A percentile compares a stretch with the other conserved stretches of the same genome.
Conservation (phyloP, 2,888 invertebrate species). For the Asteroscopus sphinx region DNA sequence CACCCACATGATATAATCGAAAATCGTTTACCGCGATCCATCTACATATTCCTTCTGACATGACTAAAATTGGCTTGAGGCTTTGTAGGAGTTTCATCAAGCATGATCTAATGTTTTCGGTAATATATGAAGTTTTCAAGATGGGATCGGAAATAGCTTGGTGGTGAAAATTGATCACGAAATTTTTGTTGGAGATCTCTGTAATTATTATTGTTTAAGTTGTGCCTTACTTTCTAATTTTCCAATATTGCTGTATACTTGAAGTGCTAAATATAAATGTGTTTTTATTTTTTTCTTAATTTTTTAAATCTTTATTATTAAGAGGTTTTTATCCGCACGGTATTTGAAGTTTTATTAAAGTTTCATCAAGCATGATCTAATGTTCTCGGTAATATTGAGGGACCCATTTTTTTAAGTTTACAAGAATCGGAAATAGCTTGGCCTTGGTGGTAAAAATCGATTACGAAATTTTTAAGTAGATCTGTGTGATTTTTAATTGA, state of each 20-base stretch:
- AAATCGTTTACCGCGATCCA: constrained; percentile 77
- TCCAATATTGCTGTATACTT: too few species aligned
- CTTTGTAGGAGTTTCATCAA: constrained; percentile 68
- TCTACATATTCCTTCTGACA: constrained; percentile 74
- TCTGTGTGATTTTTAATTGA: neutral
- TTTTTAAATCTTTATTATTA: too few species aligned
- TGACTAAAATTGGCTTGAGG: constrained; percentile 72
- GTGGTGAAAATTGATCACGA: neutral
- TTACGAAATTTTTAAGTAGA: too few species aligned
- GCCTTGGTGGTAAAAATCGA: neutral
- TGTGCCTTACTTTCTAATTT: too few species aligned
- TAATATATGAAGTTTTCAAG: constrained; percentile 10
- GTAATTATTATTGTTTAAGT: too few species aligned
- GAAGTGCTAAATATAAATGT: too few species aligned
- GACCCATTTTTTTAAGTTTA: constrained; percentile 5
- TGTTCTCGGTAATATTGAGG: constrained; percentile 17
- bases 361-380: constrained; percentile 56
- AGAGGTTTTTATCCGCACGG: too few species aligned
- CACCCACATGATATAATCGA: constrained; percentile 79
- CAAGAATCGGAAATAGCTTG: constrained; percentile 1
- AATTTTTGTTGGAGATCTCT: neutral
- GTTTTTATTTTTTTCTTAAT: too few species aligned
- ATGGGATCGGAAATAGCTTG: constrained; percentile 1
- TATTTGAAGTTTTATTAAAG: constrained; percentile 67
- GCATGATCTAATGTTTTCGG: constrained; percentile 31